Evolutionary conservation across 2,888 invertebrate species (phyloP), one percentile per base, ranked within the genome.

Genomic region (Aleiodes testaceus): DNA sequence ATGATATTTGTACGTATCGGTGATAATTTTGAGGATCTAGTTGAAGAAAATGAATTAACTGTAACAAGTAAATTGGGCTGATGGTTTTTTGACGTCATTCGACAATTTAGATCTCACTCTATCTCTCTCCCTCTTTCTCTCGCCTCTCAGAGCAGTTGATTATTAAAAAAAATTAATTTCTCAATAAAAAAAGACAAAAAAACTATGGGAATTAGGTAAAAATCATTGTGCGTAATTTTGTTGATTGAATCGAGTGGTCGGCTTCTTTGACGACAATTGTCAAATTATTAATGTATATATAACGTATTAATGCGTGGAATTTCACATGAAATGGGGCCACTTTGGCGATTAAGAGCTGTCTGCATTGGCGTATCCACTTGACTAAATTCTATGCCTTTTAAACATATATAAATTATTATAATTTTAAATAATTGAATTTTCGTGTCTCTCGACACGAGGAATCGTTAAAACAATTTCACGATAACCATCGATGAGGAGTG

Each of bases 1-100:
- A 75, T 77, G 76, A 77, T 77, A 77, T 77, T 77, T 74, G 76
- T 77, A 77, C 74, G 76, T 77, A 77, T 74, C 71, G 73, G 74
- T 74, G 72, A 67, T 71, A 66, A 71, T 72, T 71, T 72, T 72
- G 74, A 72, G 72, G 63, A 69, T 74, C 70, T 67, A 70, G 26
- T 26, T 0, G 3, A 26, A 5, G 64, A 72, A 53, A 74, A 69
- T 70, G 66, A 72, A 69, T 72, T 49, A 61, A 69, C 59, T 64
- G 64, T 72, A 74, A 73, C 69, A 69, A 73, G 72, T 72, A 73
- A 72, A 72, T 75, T 75, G 72, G 74, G 74, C 72, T 67, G 74
- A 74, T 72, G 75, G 72, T 65, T 75, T 72, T 75, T 74, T 70
- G 75, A 74, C 74, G 74, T 74, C 74, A 72, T 59, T 42, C 44